Evolutionary conservation across 2,113 vertebrate genomes (phyloP).

Genomic region (Calidris pugnax): DNA sequence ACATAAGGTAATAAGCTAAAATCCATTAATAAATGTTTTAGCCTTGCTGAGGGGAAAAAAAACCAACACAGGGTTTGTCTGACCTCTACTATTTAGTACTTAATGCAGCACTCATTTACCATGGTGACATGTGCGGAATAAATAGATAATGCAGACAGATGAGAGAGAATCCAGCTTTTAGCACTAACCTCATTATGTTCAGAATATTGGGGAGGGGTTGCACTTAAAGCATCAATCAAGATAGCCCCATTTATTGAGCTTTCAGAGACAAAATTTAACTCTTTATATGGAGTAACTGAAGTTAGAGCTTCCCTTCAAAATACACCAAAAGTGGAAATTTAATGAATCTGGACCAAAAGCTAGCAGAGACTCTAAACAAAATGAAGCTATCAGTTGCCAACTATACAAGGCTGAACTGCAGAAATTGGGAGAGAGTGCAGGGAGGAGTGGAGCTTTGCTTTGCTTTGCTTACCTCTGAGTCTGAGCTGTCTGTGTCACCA

Average conservation of each 20-base stretch:
- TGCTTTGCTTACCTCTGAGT: background rate
- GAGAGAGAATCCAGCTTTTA: slow-evolving; percentile 59
- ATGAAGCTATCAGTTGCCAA: accelerated
- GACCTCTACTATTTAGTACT: slow-evolving; percentile 41
- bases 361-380: background rate
- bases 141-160: slow-evolving; percentile 59
- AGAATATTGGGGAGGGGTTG: slow-evolving; percentile 33
- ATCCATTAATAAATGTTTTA: slow-evolving; percentile 24
- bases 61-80: background rate
- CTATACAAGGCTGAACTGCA: background rate
- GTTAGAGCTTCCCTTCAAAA: background rate
- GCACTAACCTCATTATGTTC: slow-evolving; percentile 49
- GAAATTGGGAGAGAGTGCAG: background rate
- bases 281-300: background rate
- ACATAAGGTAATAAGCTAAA: background rate
- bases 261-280: slow-evolving; percentile 18
- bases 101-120: slow-evolving; percentile 52
- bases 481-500: background rate
- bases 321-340: background rate
- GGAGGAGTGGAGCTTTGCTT: background rate
- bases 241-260: slow-evolving; percentile 8
- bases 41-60: background rate
- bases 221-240: slow-evolving; percentile 51
- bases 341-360: background rate
- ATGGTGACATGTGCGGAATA: background rate